Base-by-base conservation (phyloP, 2,113 vertebrate genomes). In the Aptenodytes forsteri region DNA sequence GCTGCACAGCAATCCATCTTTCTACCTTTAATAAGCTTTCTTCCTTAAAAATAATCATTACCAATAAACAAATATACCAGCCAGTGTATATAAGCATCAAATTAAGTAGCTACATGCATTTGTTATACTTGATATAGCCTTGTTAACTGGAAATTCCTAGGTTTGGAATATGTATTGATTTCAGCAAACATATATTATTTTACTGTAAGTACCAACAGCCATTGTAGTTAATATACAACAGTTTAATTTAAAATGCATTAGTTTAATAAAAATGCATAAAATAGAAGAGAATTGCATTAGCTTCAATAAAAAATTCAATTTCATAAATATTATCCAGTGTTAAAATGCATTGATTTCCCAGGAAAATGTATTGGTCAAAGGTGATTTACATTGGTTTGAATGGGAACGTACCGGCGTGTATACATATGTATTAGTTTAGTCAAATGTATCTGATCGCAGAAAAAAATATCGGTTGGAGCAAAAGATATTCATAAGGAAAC, bases 211-310 rank as follows among this genome's bases (percentile, higher is more conserved):
- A 98, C 98, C 97, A 95, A 65, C 94, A 97, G 96, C 97, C 98
- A 94, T 93, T 97, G 97, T 97, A 98, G 97, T 98, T 98, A 98
- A 98, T 98, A 98, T 97, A 98, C 97, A 98, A 97, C 96, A 92
- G 98, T 98, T 98, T 98, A 98, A 98, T 98, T 98, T 98, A 97
- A 98, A 98, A 98, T 98, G 98, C 97, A 98, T 98, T 98, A 98
- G 97, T 98, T 98, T 98, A 98, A 98, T 98, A 98, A 98, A 98
- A 98, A 98, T 98, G 97, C 98, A 98, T 98, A 98, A 98, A 98
- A 98, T 90, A 97, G 98, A 97, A 96, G 94, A 95, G 97, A 98
- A 98, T 98, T 98, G 97, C 97, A 98, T 98, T 98, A 98, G 97
- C 98, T 97, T 97, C 98, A 97, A 97, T 97, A 97, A 94, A 95